Base-by-base conservation (phyloP, 2,113 vertebrate species). In the Porphyrio hochstetteri region DNA sequence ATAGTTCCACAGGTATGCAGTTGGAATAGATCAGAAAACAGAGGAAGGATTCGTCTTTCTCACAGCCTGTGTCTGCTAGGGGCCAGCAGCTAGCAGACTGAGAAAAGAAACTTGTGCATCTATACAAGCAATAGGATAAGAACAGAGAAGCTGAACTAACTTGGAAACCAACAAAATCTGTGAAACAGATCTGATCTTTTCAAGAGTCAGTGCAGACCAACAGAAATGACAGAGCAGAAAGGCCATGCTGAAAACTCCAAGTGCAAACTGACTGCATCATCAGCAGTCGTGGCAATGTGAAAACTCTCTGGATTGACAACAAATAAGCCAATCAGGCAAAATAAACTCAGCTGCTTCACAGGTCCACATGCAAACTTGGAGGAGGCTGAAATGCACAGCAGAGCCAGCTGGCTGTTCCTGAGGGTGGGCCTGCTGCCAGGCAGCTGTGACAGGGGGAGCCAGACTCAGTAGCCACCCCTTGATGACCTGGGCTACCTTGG, bases 391-490 rank as follows among this genome's bases (percentile, higher is more conserved):
- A 36, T 3, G 31, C 65, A 40, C 25, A 79, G 83, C 86, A 94
- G 78, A 92, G 89, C 87, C 91, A 96, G 91, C 93, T 96, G 94
- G 86, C 84, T 95, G 86, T 65, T 97, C 81, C 82, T 21, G 18
- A 86, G 82, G n/a, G 60, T 60, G 74, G 88, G 88, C 92, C 52
- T 5, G 9, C 38, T 81, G 93, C 88, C 95, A 96, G 85, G 88
- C 96, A 95, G 88, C 94, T 95, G 95, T 52, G 79, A 83, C 82
- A 90, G 35, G 52, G 72, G 59, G 5, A 92, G 68, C 46, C 79
- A 93, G 60, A 80, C 79, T 88, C 85, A 16, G 92, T 92, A 96
- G 95, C 92, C 82, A 86, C 60, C 68, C n/a, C 70, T 63, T 48
- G 35, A 63, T 93, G 92, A 93, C 88, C 93, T 67, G 46, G 75